These are phyloP conservation scores for Aphis gossypii DNA, from an alignment of 1,140 invertebrate genomes.

Conservation along the genomic window DNA sequence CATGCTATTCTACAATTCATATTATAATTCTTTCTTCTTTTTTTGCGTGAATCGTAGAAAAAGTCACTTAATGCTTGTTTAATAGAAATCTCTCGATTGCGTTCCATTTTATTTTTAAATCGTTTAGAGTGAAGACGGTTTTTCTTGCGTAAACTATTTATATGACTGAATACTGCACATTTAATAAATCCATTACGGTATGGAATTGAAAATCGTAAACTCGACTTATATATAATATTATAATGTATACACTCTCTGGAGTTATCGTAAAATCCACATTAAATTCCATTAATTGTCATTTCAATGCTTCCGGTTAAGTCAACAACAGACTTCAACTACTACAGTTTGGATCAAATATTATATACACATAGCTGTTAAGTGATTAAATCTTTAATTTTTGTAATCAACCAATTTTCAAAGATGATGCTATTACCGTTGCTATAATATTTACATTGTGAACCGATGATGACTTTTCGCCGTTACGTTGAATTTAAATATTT, in stretches of 20 bases:
- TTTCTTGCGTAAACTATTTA: neutral
- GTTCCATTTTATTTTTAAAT: conserved; percentile 5
- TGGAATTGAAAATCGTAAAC: conserved; percentile 23
- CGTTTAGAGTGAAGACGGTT: neutral
- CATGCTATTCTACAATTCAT: neutral
- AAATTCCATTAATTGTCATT: neutral
- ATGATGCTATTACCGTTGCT: neutral
- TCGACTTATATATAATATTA: neutral
- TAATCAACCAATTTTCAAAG: neutral
- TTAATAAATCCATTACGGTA: conserved; percentile 1
- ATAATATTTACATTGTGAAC: neutral
- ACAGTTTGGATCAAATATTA: neutral
- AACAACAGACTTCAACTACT: neutral
- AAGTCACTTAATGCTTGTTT: neutral
- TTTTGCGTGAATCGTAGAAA: neutral
- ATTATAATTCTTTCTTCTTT: neutral
- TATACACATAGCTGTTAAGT: neutral
- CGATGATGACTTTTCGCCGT: neutral
- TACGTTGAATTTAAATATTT: neutral
- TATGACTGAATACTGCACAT: neutral
- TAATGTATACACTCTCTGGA: neutral
- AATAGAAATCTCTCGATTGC: neutral
- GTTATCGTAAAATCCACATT: neutral
- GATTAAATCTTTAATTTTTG: conserved; percentile 12
- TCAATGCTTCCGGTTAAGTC: neutral